These are phyloP conservation scores for Cryptus viduatorius DNA, from an alignment of 2,888 invertebrate species.

Conservation along the genomic window DNA sequence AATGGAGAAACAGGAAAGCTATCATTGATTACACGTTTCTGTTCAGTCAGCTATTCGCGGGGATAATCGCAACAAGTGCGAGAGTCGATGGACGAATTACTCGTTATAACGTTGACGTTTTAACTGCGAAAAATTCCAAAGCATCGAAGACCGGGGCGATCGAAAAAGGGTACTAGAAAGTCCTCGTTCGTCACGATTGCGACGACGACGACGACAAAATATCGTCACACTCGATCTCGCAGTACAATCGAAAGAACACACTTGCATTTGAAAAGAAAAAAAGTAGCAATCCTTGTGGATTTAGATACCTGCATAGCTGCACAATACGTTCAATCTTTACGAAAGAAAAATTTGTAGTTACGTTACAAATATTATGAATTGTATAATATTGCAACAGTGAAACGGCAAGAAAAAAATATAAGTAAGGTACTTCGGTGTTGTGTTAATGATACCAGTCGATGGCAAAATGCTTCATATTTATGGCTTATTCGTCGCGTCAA, in stretches of 20 bases:
- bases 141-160: conserved; percentile 15
- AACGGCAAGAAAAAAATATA: too few relatives aligned
- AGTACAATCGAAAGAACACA: background rate
- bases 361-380: too few relatives aligned
- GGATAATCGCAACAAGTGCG: conserved; percentile 9
- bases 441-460: too few relatives aligned
- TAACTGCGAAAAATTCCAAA: conserved; percentile 22
- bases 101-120: conserved; percentile 38
- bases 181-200: conserved; percentile 46
- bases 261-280: too few relatives aligned
- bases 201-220: conserved; percentile 9
- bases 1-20: conserved; percentile 10
- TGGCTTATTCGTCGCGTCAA: too few relatives aligned
- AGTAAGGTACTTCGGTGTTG: too few relatives aligned
- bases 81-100: conserved; percentile 7
- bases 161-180: conserved; percentile 53
- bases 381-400: too few relatives aligned
- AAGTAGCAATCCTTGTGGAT: too few relatives aligned
- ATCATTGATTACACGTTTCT: conserved; percentile 1
- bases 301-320: too few relatives aligned
- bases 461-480: too few relatives aligned
- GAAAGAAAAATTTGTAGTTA: too few relatives aligned
- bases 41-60: background rate
- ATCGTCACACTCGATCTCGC: conserved; percentile 25
- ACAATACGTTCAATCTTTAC: too few relatives aligned